phyloP scores from a whole-genome alignment of 2,113 vertebrate genomes.

The Embiotoca jacksoni region DNA sequence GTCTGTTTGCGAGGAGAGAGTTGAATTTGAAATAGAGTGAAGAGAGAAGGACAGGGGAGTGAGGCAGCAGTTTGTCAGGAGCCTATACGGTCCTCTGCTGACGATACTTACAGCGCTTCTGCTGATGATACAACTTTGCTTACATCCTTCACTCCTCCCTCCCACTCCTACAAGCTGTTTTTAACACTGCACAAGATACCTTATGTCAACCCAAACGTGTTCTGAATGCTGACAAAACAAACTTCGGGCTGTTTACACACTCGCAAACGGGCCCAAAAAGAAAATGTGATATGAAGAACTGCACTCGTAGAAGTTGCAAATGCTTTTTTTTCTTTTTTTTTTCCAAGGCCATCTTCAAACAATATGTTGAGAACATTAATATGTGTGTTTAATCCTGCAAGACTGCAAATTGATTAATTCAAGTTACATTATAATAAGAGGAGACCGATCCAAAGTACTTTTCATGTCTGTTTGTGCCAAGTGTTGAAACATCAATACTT shows the following conservation, averaged over 20 bases:
- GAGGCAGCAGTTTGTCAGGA: slow-evolving; percentile 67
- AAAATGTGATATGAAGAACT: slow-evolving; percentile 35
- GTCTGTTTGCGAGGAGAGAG: slow-evolving; percentile 32
- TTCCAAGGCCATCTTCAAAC: neutral
- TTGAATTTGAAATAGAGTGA: slow-evolving; percentile 20
- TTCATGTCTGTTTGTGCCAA: too few relatives aligned
- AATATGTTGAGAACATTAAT: slow-evolving; percentile 1
- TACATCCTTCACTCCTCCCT: slow-evolving; percentile 75
- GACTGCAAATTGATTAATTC: too few relatives aligned
- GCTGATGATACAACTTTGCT: slow-evolving; percentile 77
- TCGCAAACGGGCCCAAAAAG: slow-evolving; percentile 42
- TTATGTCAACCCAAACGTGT: slow-evolving; percentile 71
- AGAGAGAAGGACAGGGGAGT: slow-evolving; percentile 29
- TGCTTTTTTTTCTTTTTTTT: neutral
- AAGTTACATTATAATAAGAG: too few relatives aligned
- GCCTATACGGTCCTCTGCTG: slow-evolving; percentile 56
- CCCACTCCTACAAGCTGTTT: slow-evolving; percentile 78
- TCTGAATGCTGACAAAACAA: slow-evolving; percentile 70
- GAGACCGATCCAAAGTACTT: too few relatives aligned
- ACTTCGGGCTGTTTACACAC: slow-evolving; percentile 60
- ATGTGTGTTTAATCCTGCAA: slow-evolving; percentile 5
- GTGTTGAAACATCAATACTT: too few relatives aligned
- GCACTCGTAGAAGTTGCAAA: neutral
- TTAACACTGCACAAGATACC: slow-evolving; percentile 71
- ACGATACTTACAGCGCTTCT: slow-evolving; percentile 57